phyloP scores from a whole-genome alignment of 2,888 invertebrate genomes.

The Protophormia terraenovae region DNA sequence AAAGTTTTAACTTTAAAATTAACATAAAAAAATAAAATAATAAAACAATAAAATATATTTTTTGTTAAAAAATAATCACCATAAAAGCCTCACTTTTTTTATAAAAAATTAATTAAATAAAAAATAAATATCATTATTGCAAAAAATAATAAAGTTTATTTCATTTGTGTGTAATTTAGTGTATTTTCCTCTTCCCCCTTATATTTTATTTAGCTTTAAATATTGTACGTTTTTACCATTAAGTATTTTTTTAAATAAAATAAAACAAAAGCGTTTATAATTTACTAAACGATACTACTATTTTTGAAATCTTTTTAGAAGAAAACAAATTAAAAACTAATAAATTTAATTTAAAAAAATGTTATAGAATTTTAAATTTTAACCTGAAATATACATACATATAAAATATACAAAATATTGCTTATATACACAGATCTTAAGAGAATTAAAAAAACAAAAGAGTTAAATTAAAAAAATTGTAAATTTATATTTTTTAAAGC shows the following conservation, averaged over 20 bases:
- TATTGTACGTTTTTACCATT: constrained; percentile 58
- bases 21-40: no score
- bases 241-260: constrained; percentile 59
- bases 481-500: constrained; percentile 37
- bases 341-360: constrained; percentile 15
- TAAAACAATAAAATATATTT: constrained; percentile 3
- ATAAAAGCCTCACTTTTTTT: constrained; percentile 58
- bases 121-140: neutral
- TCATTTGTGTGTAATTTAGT: constrained; percentile 41
- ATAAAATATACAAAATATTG: constrained; percentile 1
- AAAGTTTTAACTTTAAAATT: constrained; percentile 28
- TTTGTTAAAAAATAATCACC: constrained; percentile 36
- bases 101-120: constrained; percentile 13
- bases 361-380: constrained; percentile 19
- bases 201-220: constrained; percentile 56
- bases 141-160: constrained; percentile 16
- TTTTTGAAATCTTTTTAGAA: constrained; percentile 24
- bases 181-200: neutral
- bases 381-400: constrained; percentile 3
- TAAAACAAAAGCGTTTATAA: neutral
- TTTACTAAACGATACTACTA: constrained; percentile 33
- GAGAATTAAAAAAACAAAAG: neutral
- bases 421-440: constrained; percentile 29
- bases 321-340: no score
- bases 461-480: neutral